These are phyloP conservation scores for Cheirogaleus medius DNA, from an alignment of 2,113 vertebrate genomes.

Conservation along the genomic window DNA sequence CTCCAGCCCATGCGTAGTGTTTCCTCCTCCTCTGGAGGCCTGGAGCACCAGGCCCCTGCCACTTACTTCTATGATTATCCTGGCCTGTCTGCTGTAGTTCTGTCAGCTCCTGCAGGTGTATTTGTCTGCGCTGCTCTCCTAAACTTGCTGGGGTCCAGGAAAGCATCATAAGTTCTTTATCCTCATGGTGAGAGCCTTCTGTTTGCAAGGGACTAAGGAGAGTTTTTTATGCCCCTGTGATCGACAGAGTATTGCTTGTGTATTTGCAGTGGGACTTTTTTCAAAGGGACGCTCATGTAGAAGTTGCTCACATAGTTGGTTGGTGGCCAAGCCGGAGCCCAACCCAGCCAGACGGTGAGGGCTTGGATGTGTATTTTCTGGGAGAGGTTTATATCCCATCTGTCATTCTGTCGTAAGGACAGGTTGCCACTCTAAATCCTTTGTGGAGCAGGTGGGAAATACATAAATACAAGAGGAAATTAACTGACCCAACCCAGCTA, in stretches of 20 bases:
- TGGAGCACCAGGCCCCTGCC: not conserved
- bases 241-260: not conserved
- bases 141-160: not conserved
- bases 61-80: not conserved
- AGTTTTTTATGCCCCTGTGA: not conserved
- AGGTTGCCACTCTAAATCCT: not conserved
- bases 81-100: not conserved
- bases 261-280: not conserved
- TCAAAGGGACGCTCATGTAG: not conserved
- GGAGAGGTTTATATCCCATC: not conserved
- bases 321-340: not conserved
- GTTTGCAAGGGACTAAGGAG: not conserved
- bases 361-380: not conserved
- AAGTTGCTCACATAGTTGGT: not conserved
- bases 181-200: not conserved
- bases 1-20: not conserved
- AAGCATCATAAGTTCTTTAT: not conserved
- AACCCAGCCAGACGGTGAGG: not conserved
- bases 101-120: not conserved
- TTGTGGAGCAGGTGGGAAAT: constrained; percentile 28
- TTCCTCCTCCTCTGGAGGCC: not conserved
- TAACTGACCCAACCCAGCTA: not conserved
- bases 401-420: not conserved
- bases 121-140: not conserved
- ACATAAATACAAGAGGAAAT: not conserved